Percentiles rank a stretch among this genome's conserved stretches.
These are phyloP conservation scores for Paedocypris sp. DNA, from an alignment of 2,113 vertebrate genomes.

Conservation along the genomic window DNA sequence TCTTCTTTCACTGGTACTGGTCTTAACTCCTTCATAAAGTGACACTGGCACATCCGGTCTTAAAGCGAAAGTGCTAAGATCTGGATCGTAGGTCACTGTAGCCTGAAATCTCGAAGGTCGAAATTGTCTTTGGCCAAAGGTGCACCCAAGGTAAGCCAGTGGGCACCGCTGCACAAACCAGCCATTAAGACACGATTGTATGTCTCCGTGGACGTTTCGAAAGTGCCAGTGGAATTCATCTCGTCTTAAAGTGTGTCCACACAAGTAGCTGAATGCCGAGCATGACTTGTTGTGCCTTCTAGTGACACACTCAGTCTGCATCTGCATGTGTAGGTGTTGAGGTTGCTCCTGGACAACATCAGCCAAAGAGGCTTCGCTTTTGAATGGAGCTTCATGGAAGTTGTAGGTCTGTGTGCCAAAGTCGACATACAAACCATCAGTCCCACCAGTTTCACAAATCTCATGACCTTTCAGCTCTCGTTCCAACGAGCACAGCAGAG, in stretches of 20 bases:
- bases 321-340: conserved; percentile 70
- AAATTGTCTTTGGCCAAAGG: conserved; percentile 75
- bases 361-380: conserved; percentile 56
- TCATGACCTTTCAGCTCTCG: conserved; percentile 78
- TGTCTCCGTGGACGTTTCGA: conserved; percentile 81
- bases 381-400: conserved; percentile 70
- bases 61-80: conserved; percentile 76
- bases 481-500: conserved; percentile 78
- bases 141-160: conserved; percentile 85
- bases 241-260: conserved; percentile 77
- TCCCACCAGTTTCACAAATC: conserved; percentile 68
- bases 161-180: conserved; percentile 92
- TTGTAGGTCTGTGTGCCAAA: conserved; percentile 79
- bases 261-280: conserved; percentile 83
- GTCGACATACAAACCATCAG: conserved; percentile 74
- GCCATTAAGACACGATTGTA: conserved; percentile 77
- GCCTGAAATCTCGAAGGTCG: conserved; percentile 67
- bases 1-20: neutral
- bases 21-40: conserved; percentile 19
- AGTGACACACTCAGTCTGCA: conserved; percentile 77
- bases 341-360: conserved; percentile 55
- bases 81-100: conserved; percentile 67
- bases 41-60: conserved; percentile 56
- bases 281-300: conserved; percentile 79
- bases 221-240: conserved; percentile 82